Base-by-base conservation (phyloP, 2,113 vertebrate genomes). In the Zosterops hypoxanthus region DNA sequence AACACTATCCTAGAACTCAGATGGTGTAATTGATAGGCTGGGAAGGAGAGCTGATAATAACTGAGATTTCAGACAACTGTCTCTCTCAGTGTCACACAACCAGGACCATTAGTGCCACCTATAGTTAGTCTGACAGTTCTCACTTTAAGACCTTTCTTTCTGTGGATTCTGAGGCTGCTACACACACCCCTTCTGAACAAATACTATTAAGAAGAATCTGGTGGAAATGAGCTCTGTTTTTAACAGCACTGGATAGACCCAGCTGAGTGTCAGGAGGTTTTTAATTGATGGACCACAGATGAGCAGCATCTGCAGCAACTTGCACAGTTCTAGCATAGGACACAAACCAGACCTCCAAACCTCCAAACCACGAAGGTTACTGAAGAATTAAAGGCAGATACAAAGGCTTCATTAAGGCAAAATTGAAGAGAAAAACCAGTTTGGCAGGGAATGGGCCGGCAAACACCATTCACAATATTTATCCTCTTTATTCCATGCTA, bases 61-160 rank as follows among this genome's bases (percentile, higher is more conserved):
- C 68, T 16, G 80, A 44, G n/a, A 47, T 88, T 66, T 86, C 41
- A 84, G 50, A 31, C 34, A 77, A 13, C 16, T 46, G 78, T 4
- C 5, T 26, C 49, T 71, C 36, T 79, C 1, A 0, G 3, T 88
- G 88, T 57, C 92, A 57, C 66, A 21, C 66, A 95, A 63, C 17
- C 55, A 91, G 79, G 85, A 82, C 87, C 5, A 5, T 82, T 86
- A 83, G 93, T 94, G 94, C 92, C 92, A 94, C 88, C 93, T 95
- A 92, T 96, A 78, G 93, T 95, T 90, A 13, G 53, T 81, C 56
- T 82, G 84, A 83, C 53, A n/a, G 57, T 68, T 83, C 29, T 28
- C 53, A 55, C 34, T 73, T 55, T 31, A 55, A 81, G 75, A 57
- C 53, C 70, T 71, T 57, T 14, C 29, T 59, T 56, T 47, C 28